Percentiles rank a stretch among this genome's conserved stretches.
phyloP scores from a whole-genome alignment of 35 echinoderm and acorn worm genomes.

The Apostichopus japonicus region DNA sequence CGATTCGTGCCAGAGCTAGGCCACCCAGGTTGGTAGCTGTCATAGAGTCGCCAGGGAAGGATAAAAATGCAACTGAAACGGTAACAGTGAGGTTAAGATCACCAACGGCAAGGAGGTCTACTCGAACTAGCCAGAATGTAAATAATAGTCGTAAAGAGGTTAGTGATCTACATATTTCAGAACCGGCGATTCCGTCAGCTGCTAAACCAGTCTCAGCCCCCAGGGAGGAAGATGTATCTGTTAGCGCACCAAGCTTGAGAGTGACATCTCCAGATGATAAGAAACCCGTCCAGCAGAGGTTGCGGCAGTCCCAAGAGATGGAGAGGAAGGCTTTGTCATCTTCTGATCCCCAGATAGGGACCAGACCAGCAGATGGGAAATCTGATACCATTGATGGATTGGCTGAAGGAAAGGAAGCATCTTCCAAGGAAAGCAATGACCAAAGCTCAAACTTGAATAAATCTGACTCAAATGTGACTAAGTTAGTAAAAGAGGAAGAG shows the following conservation, averaged over 20 bases:
- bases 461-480: conserved; percentile 31
- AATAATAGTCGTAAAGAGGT: conserved; percentile 28
- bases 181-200: conserved; percentile 7
- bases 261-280: not conserved
- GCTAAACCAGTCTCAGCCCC: not conserved
- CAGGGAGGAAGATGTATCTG: conserved; percentile 26
- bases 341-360: conserved; percentile 25
- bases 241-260: conserved; percentile 35
- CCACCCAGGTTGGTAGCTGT: conserved; percentile 61
- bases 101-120: conserved; percentile 28
- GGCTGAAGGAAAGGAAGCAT: not conserved
- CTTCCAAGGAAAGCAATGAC: not conserved
- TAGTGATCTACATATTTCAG: conserved; percentile 30
- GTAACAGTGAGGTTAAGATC: conserved; percentile 57
- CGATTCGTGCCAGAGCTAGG: conserved; percentile 44
- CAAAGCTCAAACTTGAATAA: conserved; percentile 37
- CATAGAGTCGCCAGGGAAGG: conserved; percentile 53
- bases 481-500: not conserved
- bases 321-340: conserved; percentile 32
- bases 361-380: not conserved
- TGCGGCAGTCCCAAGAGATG: not conserved
- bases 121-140: conserved; percentile 13
- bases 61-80: conserved; percentile 50
- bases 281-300: not conserved
- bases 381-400: not conserved